Base-by-base conservation (phyloP, 2,888 invertebrate species). In the Seira ritae region DNA sequence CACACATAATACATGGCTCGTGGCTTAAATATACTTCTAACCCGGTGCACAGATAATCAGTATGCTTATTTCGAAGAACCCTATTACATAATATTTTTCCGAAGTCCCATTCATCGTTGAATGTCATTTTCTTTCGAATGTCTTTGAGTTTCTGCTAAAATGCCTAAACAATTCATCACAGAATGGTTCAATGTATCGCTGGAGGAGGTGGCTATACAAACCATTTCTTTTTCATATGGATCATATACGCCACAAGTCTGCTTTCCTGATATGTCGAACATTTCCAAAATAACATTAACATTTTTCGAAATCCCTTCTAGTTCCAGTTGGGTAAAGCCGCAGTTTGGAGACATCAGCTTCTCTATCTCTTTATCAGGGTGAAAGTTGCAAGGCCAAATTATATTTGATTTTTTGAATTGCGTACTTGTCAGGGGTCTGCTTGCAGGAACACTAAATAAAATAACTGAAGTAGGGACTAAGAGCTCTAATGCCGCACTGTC, bases 1-100 rank as follows among this genome's bases (percentile, higher is more conserved):
- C 93, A 91, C 99, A 99, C 95, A 98, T 96, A 0, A 96, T 90
- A 91, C 99, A 99, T 0, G 98, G 98, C 90, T 99, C 98, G 84
- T 93, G 93, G 0, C 95, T 93, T 62, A 96, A 90, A 90, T 96
- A 98, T 0, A 96, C 91, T 91, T 96, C 95, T 91, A 96, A 97
- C 1, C 96, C 96, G 0, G 98, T 97, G 91, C 97, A 97, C 69
- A 97, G 91, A 90, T 97, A 97, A 0, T 88, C 87, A 6, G 67
- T 74, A 10, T 85, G 62, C 37, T 67, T 69, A 71, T 83, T 87
- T 20, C 77, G 66, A 12, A 72, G 62, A 19, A 50, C 24, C 19
- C 80, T 37, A 67, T 77, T 31, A 72, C 83, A 88, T 85, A 42
- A 80, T 75, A 80, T 17, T 50, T 75, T 31, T 10, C 80, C 80